phyloP scores from a whole-genome alignment of 2,888 invertebrate genomes.

The Steromphala cineraria region DNA sequence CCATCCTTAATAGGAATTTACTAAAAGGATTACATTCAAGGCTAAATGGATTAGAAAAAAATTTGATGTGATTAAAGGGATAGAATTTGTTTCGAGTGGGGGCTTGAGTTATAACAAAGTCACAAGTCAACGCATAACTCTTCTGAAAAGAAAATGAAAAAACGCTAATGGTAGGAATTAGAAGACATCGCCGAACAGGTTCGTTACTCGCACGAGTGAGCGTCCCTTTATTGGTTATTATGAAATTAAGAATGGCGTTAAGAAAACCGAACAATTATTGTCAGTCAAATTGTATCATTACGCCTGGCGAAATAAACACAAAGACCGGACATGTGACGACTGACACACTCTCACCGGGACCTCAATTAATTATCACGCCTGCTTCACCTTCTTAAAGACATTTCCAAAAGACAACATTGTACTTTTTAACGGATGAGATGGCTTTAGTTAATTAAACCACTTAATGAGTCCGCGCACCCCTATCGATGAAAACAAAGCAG shows the following conservation, averaged over 20 bases:
- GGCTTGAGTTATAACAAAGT: neutral
- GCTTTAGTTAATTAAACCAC: slow-evolving; percentile 23
- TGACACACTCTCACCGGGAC: neutral
- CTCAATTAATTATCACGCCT: slow-evolving; percentile 12
- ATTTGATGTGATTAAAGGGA: neutral
- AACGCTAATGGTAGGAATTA: neutral
- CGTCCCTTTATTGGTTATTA: slow-evolving; percentile 5
- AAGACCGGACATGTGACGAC: neutral
- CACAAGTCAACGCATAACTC: slow-evolving; percentile 17
- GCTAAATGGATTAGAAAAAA: slow-evolving; percentile 17
- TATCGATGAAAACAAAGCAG: slow-evolving; percentile 19
- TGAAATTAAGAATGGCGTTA: slow-evolving; percentile 15
- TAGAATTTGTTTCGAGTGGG: neutral
- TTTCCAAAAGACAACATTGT: slow-evolving; percentile 20
- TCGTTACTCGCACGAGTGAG: slow-evolving; percentile 12
- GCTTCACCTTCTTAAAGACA: slow-evolving; percentile 16
- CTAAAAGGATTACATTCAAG: slow-evolving; percentile 11
- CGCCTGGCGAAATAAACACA: slow-evolving; percentile 13
- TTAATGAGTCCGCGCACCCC: slow-evolving; percentile 8
- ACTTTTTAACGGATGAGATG: slow-evolving; percentile 20
- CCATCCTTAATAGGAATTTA: neutral
- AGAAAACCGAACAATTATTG: slow-evolving; percentile 8
- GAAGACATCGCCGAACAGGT: neutral
- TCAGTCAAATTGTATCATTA: slow-evolving; percentile 15
- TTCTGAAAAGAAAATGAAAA: neutral